These are phyloP conservation scores for Drosophila erecta DNA, from an alignment of 1,140 invertebrate genomes.

Conservation along the genomic window DNA sequence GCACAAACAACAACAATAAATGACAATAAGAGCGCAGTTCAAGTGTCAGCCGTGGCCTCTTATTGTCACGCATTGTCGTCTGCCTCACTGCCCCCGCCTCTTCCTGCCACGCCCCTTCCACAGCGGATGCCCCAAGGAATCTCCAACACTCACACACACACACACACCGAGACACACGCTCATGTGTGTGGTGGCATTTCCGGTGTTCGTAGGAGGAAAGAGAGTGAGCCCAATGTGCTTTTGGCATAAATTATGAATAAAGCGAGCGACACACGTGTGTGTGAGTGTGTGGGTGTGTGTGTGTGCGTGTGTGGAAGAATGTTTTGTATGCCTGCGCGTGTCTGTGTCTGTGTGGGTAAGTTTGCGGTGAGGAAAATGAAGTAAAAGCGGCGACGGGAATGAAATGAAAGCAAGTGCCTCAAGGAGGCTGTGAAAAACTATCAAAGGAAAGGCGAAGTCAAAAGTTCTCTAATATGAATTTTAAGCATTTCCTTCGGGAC, in stretches of 20 bases:
- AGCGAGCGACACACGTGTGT: slow-evolving; percentile 63
- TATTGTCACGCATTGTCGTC: slow-evolving; percentile 78
- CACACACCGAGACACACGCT: slow-evolving; percentile 19
- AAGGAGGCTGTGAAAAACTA: slow-evolving; percentile 42
- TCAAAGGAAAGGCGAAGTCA: slow-evolving; percentile 15
- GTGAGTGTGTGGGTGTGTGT: slow-evolving; percentile 10
- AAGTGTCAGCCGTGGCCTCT: slow-evolving; percentile 81
- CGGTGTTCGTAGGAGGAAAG: slow-evolving; percentile 58
- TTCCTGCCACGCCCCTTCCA: slow-evolving; percentile 17
- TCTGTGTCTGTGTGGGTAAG: slow-evolving; percentile 30
- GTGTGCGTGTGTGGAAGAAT: slow-evolving; percentile 16
- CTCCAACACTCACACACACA: slow-evolving; percentile 37
- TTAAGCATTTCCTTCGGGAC: not conserved
- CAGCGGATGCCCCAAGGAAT: slow-evolving; percentile 75
- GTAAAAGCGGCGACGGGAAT: slow-evolving; percentile 71
- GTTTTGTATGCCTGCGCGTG: slow-evolving; percentile 24
- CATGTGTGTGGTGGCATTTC: slow-evolving; percentile 75
- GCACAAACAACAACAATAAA: slow-evolving; percentile 66
- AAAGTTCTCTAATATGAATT: slow-evolving; percentile 29
- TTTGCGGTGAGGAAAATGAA: slow-evolving; percentile 76
- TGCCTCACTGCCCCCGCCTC: slow-evolving; percentile 7
- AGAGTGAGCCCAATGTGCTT: slow-evolving; percentile 68
- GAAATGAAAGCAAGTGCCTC: slow-evolving; percentile 78
- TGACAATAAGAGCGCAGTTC: slow-evolving; percentile 82
- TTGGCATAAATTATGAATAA: slow-evolving; percentile 82